Conservation (phyloP, 2,888 invertebrate species). For the Coelogynopora nodosa region DNA sequence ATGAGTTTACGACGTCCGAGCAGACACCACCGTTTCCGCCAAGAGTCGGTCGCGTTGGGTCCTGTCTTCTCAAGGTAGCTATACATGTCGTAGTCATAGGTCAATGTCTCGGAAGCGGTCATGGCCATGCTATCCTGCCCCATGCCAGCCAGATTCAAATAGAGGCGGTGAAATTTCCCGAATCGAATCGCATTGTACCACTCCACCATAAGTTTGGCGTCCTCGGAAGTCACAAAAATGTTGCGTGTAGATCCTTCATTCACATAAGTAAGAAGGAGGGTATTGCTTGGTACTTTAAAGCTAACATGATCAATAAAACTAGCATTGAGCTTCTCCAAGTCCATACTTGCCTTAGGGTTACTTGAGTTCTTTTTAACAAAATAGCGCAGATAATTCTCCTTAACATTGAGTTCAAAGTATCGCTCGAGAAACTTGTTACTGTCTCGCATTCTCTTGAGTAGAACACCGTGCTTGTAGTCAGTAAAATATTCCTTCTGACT, state of each 20-base stretch:
- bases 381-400: background rate
- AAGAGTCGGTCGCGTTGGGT: background rate
- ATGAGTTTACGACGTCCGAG: background rate
- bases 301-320: background rate
- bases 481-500: background rate
- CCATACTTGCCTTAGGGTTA: background rate
- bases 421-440: background rate
- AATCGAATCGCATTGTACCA: constrained; percentile 14
- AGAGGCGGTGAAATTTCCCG: background rate
- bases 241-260: background rate
- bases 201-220: background rate
- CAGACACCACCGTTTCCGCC: background rate
- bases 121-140: background rate
- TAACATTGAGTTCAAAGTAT: background rate
- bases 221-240: background rate
- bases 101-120: background rate
- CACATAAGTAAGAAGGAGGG: background rate
- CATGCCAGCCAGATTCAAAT: background rate
- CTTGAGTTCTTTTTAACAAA: background rate
- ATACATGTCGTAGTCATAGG: background rate
- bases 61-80: constrained; percentile 15
- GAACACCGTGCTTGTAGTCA: background rate
- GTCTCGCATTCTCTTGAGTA: background rate
- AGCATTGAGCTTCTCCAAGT: background rate
- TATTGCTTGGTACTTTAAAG: background rate